Conservation (phyloP, 2,888 invertebrate genomes). For the Diabrotica balteata region DNA sequence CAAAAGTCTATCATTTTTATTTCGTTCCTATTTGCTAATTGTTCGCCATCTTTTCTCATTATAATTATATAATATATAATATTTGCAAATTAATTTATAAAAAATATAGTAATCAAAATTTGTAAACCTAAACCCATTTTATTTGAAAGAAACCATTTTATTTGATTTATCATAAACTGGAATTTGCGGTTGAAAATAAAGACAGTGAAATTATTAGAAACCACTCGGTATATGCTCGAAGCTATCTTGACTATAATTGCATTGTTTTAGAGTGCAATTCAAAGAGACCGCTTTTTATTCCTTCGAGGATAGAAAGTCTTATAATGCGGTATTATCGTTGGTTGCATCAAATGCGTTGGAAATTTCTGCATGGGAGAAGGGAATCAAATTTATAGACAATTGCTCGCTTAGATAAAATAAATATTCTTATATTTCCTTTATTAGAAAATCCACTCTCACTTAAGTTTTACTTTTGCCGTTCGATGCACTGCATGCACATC, state of each 20-base stretch:
- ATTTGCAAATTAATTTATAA: no score
- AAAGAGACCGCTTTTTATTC: slow-evolving; percentile 22
- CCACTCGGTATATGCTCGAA: no score
- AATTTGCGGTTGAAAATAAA: no score
- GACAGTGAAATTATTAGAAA: no score
- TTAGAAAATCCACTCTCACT: slow-evolving; percentile 26
- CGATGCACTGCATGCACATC: slow-evolving; percentile 16
- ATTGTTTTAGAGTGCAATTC: slow-evolving; percentile 11
- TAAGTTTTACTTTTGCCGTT: slow-evolving; percentile 22
- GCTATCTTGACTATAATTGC: not conserved
- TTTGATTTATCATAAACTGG: no score
- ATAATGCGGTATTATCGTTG: slow-evolving; percentile 5
- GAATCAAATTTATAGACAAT: slow-evolving; percentile 14
- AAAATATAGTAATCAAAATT: no score
- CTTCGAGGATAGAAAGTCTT: slow-evolving; percentile 16
- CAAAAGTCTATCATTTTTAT: no score
- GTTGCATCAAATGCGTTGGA: slow-evolving; percentile 14
- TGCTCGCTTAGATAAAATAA: slow-evolving; percentile 10
- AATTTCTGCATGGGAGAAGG: slow-evolving; percentile 6
- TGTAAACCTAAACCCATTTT: no score
- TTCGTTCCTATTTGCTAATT: no score
- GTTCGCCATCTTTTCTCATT: no score
- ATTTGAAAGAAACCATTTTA: no score
- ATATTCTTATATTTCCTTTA: slow-evolving; percentile 24
- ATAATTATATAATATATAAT: no score